A percentile compares a stretch with the other conserved stretches of the same genome.
phyloP scores from a whole-genome alignment of 2,113 vertebrate species.

The Melanotaenia duboulayi region DNA sequence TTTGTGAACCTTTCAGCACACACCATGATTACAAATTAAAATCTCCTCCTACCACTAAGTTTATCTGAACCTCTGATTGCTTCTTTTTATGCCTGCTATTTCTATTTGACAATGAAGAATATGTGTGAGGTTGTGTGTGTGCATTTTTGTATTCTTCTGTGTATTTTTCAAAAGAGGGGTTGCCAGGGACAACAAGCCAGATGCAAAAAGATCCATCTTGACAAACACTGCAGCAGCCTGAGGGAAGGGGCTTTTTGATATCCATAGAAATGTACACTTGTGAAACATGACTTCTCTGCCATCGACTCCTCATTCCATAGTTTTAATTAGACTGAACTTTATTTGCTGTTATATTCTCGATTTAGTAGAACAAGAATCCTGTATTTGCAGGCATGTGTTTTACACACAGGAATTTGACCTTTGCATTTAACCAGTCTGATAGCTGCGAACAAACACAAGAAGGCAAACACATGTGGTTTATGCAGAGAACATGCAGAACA shows the following conservation, averaged over 20 bases:
- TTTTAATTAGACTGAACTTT: conserved; percentile 7
- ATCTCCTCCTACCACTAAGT: background rate
- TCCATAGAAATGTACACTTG: conserved; percentile 27
- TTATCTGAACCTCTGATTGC: conserved; percentile 26
- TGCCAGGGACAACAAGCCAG: conserved; percentile 56
- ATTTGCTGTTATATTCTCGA: no score
- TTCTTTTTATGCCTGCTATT: conserved; percentile 18
- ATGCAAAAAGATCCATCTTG: conserved; percentile 63
- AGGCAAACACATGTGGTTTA: background rate
- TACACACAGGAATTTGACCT: background rate
- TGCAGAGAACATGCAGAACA: no score
- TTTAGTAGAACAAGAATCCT: background rate
- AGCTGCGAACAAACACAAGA: background rate
- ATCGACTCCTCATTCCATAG: conserved; percentile 30
- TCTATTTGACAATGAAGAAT: conserved; percentile 22
- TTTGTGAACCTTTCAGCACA: conserved; percentile 6
- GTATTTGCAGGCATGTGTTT: background rate
- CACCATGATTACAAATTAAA: conserved; percentile 36
- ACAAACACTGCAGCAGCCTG: conserved; percentile 56
- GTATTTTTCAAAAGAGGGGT: conserved; percentile 33
- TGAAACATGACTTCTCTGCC: conserved; percentile 40
- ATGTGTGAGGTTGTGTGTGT: background rate
- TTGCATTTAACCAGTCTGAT: background rate
- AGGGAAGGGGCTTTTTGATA: conserved; percentile 51
- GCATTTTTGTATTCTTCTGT: background rate